Percentiles rank a stretch among this genome's conserved stretches.
These are phyloP conservation scores for Rhyacophila brunnea DNA, from an alignment of 1,140 invertebrate species.

Conservation along the genomic window DNA sequence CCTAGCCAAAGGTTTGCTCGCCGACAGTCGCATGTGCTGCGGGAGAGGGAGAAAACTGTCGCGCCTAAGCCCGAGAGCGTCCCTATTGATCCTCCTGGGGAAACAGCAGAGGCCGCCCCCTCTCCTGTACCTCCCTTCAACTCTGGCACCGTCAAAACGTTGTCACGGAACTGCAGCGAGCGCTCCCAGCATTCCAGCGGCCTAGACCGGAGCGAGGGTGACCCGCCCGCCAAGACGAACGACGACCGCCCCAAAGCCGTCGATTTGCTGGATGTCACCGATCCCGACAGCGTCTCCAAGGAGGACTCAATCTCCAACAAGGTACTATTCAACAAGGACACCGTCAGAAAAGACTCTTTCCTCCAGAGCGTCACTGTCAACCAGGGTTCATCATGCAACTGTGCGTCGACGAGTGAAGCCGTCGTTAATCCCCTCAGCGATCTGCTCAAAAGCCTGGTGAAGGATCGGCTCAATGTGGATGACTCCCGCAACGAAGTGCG, in stretches of 20 bases:
- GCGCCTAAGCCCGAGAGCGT: slow-evolving; percentile 46
- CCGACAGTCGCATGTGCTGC: slow-evolving; percentile 78
- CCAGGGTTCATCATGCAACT: slow-evolving; percentile 41
- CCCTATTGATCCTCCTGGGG: slow-evolving; percentile 2
- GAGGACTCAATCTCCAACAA: slow-evolving; percentile 52
- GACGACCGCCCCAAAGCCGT: slow-evolving; percentile 39
- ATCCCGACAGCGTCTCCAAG: slow-evolving; percentile 46
- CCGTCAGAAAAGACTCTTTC: slow-evolving; percentile 43
- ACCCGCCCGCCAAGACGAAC: not conserved
- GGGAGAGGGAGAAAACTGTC: slow-evolving; percentile 69
- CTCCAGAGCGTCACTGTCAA: slow-evolving; percentile 48
- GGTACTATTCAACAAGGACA: slow-evolving; percentile 48
- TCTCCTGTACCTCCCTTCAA: slow-evolving; percentile 37
- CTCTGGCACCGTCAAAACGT: slow-evolving; percentile 39
- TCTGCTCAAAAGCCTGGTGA: slow-evolving; percentile 50
- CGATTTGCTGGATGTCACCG: slow-evolving; percentile 41
- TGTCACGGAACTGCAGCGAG: slow-evolving; percentile 51
- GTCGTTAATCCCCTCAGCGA: slow-evolving; percentile 51
- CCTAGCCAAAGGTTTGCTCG: slow-evolving; percentile 95
- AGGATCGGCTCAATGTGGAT: slow-evolving; percentile 59
- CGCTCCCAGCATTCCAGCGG: slow-evolving; percentile 51
- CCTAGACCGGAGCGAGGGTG: slow-evolving; percentile 1
- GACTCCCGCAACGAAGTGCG: slow-evolving; percentile 59
- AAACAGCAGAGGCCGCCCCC: slow-evolving; percentile 18
- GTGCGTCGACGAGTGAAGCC: slow-evolving; percentile 50